phyloP scores from a whole-genome alignment of 2,888 invertebrate species.

The Standfussiana lucernea region DNA sequence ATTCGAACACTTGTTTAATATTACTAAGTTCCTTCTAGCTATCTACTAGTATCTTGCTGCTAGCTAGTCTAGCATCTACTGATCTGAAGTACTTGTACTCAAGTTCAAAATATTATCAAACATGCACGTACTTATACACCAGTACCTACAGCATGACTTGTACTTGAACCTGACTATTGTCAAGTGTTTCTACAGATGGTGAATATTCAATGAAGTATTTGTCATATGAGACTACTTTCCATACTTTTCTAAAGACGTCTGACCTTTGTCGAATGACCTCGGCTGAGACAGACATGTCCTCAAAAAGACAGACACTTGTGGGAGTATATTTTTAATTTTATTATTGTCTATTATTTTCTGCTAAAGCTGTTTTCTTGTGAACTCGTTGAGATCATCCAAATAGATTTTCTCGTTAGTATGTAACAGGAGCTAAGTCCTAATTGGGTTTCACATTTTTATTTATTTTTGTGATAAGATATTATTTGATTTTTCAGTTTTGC shows the following conservation, averaged over 20 bases:
- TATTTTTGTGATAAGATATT: constrained; percentile 16
- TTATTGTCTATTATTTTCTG: constrained; percentile 13
- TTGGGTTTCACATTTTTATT: constrained; percentile 9
- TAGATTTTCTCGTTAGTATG: constrained; percentile 20
- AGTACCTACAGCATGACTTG: constrained; percentile 33
- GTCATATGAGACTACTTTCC: constrained; percentile 34
- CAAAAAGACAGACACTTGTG: constrained; percentile 33
- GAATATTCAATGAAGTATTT: constrained; percentile 44
- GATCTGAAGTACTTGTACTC: background rate
- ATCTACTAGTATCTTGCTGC: no score
- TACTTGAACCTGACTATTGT: constrained; percentile 29
- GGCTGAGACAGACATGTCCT: background rate
- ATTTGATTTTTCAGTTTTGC: constrained; percentile 10
- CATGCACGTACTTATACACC: background rate
- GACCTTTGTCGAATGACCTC: constrained; percentile 37
- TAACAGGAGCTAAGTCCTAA: background rate
- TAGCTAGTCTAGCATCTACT: background rate
- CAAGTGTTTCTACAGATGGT: constrained; percentile 34
- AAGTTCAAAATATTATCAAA: constrained; percentile 24
- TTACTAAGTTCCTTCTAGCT: background rate
- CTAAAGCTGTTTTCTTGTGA: constrained; percentile 6
- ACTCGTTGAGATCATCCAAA: constrained; percentile 11
- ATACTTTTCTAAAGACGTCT: constrained; percentile 51
- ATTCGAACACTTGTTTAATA: background rate
- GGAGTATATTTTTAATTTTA: constrained; percentile 23